Evolutionary conservation across 2,888 invertebrate genomes (phyloP).

Genomic region (Chrysotoxum bicinctum): DNA sequence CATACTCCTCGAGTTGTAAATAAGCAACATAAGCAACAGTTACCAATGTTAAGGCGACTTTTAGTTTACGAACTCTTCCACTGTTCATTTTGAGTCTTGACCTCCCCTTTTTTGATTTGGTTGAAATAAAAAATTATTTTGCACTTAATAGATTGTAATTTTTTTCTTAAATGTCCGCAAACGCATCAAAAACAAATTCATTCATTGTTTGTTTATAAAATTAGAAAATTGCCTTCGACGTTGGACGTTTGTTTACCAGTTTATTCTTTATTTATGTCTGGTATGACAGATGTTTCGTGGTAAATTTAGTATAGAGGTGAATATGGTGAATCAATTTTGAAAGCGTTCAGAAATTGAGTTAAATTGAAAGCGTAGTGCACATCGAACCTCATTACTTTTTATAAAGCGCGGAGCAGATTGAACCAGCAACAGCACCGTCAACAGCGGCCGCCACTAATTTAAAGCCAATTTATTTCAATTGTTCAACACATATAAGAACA

Average conservation of each 20-base stretch:
- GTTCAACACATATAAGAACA: too few species aligned
- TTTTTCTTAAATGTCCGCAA: background rate
- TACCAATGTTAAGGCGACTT: background rate
- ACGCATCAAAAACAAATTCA: background rate
- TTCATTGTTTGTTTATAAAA: background rate
- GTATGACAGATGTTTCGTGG: background rate
- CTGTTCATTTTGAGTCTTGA: background rate
- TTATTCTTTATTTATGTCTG: too few species aligned
- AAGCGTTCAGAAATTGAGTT: background rate
- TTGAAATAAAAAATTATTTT: background rate
- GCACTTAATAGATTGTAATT: background rate
- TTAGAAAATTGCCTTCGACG: background rate
- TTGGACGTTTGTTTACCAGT: background rate
- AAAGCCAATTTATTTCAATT: too few species aligned
- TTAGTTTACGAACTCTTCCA: background rate
- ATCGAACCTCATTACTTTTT: too few species aligned
- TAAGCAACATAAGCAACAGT: constrained; percentile 6
- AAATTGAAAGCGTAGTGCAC: background rate
- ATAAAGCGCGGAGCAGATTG: too few species aligned
- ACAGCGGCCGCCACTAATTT: too few species aligned
- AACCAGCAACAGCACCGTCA: too few species aligned
- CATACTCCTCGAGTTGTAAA: background rate
- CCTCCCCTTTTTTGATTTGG: background rate
- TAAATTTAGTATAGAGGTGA: background rate
- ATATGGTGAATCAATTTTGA: background rate